phyloP scores from a whole-genome alignment of 2,888 invertebrate genomes.

The Drosophila infuscata region DNA sequence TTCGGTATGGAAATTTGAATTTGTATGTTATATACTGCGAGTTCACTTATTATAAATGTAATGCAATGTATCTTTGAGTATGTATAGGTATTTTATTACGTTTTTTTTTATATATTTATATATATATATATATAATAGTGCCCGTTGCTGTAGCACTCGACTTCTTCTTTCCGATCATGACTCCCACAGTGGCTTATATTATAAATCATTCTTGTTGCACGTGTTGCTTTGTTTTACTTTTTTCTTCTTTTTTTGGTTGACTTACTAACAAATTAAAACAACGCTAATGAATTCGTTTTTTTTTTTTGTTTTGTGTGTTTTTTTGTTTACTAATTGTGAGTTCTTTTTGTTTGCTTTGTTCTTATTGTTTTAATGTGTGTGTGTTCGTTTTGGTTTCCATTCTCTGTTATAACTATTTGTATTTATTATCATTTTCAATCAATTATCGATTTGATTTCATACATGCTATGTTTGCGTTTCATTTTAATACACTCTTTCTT shows the following conservation, averaged over 20 bases:
- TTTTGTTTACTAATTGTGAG: constrained; percentile 67
- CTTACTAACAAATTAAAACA: constrained; percentile 78
- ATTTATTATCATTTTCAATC: constrained; percentile 60
- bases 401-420: constrained; percentile 38
- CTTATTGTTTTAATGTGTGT: constrained; percentile 21
- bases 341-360: constrained; percentile 32
- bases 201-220: constrained; percentile 61
- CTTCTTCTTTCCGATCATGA: constrained; percentile 35
- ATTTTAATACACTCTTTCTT: constrained; percentile 34
- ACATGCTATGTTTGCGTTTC: constrained; percentile 55
- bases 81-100: constrained; percentile 62
- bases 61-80: constrained; percentile 69
- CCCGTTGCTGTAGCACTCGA: constrained; percentile 41
- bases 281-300: constrained; percentile 75
- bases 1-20: constrained; percentile 62
- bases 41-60: constrained; percentile 32
- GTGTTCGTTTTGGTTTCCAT: constrained; percentile 17
- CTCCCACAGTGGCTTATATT: constrained; percentile 47
- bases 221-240: constrained; percentile 37
- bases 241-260: constrained; percentile 42
- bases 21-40: constrained; percentile 31
- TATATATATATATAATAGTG: constrained; percentile 45
- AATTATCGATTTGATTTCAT: constrained; percentile 62
- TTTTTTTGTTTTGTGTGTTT: constrained; percentile 22
- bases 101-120: constrained; percentile 24